Evolutionary conservation across 2,888 invertebrate genomes (phyloP), one percentile per base, ranked within the genome.

Genomic region (Perdita meconis): DNA sequence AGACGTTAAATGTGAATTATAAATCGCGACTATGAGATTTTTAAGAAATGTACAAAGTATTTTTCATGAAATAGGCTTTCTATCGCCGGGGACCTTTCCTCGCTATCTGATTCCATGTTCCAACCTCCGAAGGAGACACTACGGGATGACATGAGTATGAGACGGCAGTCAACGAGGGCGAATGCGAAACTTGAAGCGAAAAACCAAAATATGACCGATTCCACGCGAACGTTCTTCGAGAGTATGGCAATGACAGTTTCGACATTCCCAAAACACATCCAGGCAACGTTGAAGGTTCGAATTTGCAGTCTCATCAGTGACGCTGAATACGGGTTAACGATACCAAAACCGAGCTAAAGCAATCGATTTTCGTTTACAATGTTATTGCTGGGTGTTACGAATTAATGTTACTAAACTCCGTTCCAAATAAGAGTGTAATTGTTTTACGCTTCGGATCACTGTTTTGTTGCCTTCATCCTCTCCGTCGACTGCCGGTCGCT

Each of bases 181-280:
- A 65, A 50, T 22, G 53, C 30, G n/a, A 63, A 66, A 24, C 72
- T 60, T 56, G 74, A 59, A 10, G 68, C 64, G 22, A 82, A 78
- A 22, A 73, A 59, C 38, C 66, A 71, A 36, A 73, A 78, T 51
- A 80, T 74, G 64, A 75, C 77, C 51, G 82, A 85, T 74, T 77
- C 80, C 26, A 88, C 84, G 2, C 75, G 82, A 16, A n/a, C 85
- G 1, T 89, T 90, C 78, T 89, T 89, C 78, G 87, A 88, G 30
- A 88, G 87, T 40, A 89, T 88, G 82, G 85, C 86, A 5, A 75
- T 89, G 66, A 89, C 89, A 3, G 89, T 89, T 12, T 81, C 84
- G 36, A 82, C 69, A n/a, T 90, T 89, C 61, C 88, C 89, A 3
- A 80, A 78, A 44, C 86, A 87, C 57, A 65, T 90, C 34, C 88